These are phyloP conservation scores for Sakesphorus luctuosus DNA, from an alignment of 2,113 vertebrate species.

Conservation along the genomic window DNA sequence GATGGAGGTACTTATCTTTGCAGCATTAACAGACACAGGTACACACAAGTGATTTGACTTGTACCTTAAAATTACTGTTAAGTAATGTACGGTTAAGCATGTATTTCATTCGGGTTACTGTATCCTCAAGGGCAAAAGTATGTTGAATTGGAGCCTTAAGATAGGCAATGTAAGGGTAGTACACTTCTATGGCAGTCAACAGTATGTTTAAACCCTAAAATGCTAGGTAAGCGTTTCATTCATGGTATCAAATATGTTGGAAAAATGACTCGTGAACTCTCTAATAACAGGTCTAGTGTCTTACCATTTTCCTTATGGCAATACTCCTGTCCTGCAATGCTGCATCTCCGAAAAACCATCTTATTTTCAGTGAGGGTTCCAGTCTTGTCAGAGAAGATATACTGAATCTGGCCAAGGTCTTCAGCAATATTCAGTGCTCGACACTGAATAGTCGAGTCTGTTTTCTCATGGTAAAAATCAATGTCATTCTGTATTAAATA, in stretches of 20 bases:
- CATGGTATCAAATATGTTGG: background rate
- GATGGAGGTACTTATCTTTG: background rate
- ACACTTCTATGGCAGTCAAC: background rate
- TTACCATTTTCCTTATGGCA: conserved; percentile 92
- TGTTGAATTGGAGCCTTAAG: background rate
- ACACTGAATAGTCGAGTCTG: conserved; percentile 86
- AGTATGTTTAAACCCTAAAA: background rate
- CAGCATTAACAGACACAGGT: background rate
- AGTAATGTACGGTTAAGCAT: background rate
- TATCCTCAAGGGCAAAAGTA: background rate
- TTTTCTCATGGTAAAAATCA: conserved; percentile 86
- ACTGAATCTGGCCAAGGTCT: conserved; percentile 93
- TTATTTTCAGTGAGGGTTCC: conserved; percentile 97
- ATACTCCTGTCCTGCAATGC: conserved; percentile 91
- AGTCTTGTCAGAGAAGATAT: conserved; percentile 96
- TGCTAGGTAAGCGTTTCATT: background rate
- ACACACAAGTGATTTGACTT: background rate
- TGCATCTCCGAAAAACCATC: conserved; percentile 95
- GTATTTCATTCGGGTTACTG: background rate
- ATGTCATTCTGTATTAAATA: conserved; percentile 93
- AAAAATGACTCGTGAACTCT: background rate
- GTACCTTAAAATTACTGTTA: background rate
- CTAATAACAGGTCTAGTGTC: background rate
- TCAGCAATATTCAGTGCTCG: conserved; percentile 93
- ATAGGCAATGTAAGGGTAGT: background rate